A percentile compares a stretch with the other conserved stretches of the same genome.
Conservation (phyloP, 2,797 vertebrate genomes). For the Ateles fusciceps region DNA sequence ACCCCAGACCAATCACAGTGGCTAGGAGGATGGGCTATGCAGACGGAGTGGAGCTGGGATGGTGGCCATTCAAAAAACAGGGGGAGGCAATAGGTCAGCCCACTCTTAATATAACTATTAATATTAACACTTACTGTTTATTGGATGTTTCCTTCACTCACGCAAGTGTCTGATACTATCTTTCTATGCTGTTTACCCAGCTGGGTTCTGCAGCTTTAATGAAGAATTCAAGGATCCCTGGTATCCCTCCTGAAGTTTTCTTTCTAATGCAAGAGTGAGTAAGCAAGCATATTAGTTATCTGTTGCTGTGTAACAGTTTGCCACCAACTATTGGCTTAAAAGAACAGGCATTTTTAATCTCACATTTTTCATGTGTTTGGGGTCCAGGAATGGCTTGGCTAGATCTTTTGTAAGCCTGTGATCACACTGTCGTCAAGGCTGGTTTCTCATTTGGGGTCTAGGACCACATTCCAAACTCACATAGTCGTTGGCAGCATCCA, state of each 20-base stretch:
- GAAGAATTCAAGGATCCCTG: background rate
- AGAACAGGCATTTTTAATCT: background rate
- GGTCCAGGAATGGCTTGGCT: background rate
- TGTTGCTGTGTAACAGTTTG: background rate
- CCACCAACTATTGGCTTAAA: background rate
- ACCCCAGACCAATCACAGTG: background rate
- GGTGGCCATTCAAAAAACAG: background rate
- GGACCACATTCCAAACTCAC: background rate
- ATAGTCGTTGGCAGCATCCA: background rate
- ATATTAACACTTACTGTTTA: background rate
- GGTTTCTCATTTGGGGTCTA: background rate
- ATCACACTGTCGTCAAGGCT: background rate
- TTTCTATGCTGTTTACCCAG: background rate
- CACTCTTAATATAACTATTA: background rate
- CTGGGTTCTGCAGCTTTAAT: conserved; percentile 1
- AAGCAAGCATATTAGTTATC: background rate
- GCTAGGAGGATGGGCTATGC: background rate
- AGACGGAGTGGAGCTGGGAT: background rate
- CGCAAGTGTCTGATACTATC: background rate
- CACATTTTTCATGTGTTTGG: background rate
- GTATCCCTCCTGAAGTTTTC: background rate
- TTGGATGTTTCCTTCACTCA: background rate
- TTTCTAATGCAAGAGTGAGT: background rate
- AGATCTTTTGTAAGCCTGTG: background rate
- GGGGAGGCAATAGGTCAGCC: background rate